Percentiles rank a stretch among this genome's conserved stretches.
Conservation (phyloP, 2,888 invertebrate species). For the Nezara viridula region DNA sequence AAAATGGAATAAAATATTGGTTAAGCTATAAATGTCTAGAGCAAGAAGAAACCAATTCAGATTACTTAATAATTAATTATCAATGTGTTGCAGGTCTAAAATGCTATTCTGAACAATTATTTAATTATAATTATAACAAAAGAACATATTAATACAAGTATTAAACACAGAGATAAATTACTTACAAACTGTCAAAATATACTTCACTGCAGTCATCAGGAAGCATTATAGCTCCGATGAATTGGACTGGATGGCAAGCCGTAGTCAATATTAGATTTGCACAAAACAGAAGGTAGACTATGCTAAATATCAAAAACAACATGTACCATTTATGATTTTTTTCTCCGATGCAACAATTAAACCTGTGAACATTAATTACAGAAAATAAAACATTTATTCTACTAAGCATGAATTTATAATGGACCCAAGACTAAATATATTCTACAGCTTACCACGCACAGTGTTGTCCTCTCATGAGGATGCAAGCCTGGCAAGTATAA, state of each 20-base stretch:
- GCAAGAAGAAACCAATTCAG: no score
- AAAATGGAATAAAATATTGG: no score
- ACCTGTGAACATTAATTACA: slow-evolving; percentile 72
- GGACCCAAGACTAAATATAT: neutral
- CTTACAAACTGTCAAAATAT: slow-evolving; percentile 83
- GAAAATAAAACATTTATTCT: neutral
- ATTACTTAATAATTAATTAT: no score
- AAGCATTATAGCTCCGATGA: slow-evolving; percentile 78
- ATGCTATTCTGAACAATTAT: neutral
- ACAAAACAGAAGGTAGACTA: slow-evolving; percentile 79
- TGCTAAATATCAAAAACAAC: slow-evolving; percentile 76
- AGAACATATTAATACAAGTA: slow-evolving; percentile 8
- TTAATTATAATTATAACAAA: neutral
- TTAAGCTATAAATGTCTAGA: no score
- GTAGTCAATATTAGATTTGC: slow-evolving; percentile 87
- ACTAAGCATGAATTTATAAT: neutral
- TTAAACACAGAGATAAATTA: slow-evolving; percentile 65
- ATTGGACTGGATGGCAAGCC: slow-evolving; percentile 85
- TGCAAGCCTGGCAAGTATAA: slow-evolving; percentile 84
- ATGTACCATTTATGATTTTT: slow-evolving; percentile 84
- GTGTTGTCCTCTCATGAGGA: slow-evolving; percentile 83
- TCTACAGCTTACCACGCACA: slow-evolving; percentile 78
- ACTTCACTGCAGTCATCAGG: slow-evolving; percentile 89
- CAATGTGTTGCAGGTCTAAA: neutral
- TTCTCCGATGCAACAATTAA: slow-evolving; percentile 87